Evolutionary conservation across 1,140 invertebrate genomes (phyloP), one percentile per base, ranked within the genome.

Genomic region (Zaprionus ghesquierei): DNA sequence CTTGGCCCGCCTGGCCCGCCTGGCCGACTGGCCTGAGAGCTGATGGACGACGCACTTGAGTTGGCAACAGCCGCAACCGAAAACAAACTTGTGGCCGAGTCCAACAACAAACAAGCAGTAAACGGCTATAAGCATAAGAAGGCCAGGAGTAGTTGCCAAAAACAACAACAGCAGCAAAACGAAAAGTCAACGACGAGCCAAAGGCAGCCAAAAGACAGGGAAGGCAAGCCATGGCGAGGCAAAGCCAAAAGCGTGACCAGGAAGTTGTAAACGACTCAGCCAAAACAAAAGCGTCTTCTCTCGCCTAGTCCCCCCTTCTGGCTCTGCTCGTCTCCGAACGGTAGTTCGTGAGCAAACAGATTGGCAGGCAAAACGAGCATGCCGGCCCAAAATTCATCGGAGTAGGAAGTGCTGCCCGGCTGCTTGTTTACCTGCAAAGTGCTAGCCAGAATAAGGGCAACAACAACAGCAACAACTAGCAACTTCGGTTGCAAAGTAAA

Each of bases 191-290:
- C 68, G 38, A 38, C 29, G 38, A 31, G 23, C 54, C 41, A 20
- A 56, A 51, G 69, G 54, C 69, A 62, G 71, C 70, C 65, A 65
- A 61, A 64, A 70, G 64, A 59, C 65, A 41, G 50, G 54, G n/a
- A 70, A 53, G 31, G 29, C 53, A 63, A 60, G 38, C 15, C 50
- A 49, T 54, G 53, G 23, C 55, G 31, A 31, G 12, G 71, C 73
- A 69, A 79, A 63, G 77, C 77, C 74, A 73, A 54, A 76, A 79
- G 72, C 79, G 72, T 89, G 82, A 87, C 82, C 79, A 86, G 82
- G 82, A 86, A 87, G 82, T 86, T 87, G 84, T 86, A 87, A 86
- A 79, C 78, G 82, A 69, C 75, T 61, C 68, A 64, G 66, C 72
- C 72, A 75, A 75, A 70, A 75, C 59, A 70, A 75, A 75, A 64